Conservation (phyloP, 2,113 vertebrate species). For the Leucosticte australis region DNA sequence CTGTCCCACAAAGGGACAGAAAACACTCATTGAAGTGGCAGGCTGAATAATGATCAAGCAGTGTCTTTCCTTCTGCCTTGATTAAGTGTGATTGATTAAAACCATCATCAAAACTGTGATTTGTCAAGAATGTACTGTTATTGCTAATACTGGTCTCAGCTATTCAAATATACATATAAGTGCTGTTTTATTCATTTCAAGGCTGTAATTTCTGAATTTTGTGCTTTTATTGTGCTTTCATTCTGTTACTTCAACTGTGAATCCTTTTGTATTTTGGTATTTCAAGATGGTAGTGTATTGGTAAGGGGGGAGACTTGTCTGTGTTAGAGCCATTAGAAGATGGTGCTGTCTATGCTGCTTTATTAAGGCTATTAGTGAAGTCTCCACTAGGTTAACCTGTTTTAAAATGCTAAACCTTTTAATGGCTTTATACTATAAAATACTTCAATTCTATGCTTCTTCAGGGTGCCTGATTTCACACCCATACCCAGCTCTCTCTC, state of each 20-base stretch:
- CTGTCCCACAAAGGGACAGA: constrained; percentile 71
- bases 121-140: constrained; percentile 56
- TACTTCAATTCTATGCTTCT: not conserved
- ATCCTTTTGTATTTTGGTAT: not conserved
- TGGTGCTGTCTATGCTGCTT: not conserved
- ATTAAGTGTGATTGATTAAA: constrained; percentile 71
- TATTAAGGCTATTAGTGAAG: not conserved
- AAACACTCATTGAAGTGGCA: constrained; percentile 55
- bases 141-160: not conserved
- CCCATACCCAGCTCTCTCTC: not conserved
- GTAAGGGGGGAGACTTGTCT: not conserved
- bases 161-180: not conserved
- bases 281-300: not conserved
- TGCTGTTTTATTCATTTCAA: not conserved
- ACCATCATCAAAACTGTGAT: constrained; percentile 64
- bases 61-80: constrained; percentile 67
- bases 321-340: not conserved
- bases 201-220: not conserved
- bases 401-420: not conserved
- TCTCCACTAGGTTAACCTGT: not conserved
- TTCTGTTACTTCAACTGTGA: not conserved
- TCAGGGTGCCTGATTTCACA: not conserved
- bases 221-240: not conserved
- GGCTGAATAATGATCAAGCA: constrained; percentile 66
- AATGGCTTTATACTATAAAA: not conserved